Percentiles rank a stretch among this genome's conserved stretches.
Evolutionary conservation across 2,797 vertebrate species (phyloP).

Genomic region (Anabacerthia variegaticeps): DNA sequence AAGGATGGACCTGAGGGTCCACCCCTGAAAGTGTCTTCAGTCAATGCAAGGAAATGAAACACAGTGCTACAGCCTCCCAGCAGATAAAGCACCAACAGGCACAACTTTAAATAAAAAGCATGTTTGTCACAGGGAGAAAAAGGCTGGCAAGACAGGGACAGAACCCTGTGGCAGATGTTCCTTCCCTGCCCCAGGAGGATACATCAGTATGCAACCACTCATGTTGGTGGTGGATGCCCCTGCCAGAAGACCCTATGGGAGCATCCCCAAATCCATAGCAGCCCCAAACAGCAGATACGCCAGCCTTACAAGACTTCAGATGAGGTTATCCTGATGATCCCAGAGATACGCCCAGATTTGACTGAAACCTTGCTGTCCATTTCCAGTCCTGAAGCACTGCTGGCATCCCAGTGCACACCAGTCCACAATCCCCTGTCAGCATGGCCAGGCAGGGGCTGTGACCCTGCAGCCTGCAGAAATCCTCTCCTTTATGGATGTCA

Average conservation of each 20-base stretch:
- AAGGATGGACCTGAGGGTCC: background rate
- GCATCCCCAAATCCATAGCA: background rate
- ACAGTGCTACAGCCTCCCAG: background rate
- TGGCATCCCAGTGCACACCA: background rate
- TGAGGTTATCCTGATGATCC: background rate
- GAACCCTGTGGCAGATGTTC: rapidly evolving
- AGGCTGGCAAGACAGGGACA: background rate
- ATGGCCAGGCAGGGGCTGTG: background rate
- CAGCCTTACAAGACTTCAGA: background rate
- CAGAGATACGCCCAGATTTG: background rate
- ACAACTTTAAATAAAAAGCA: background rate
- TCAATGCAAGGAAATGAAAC: background rate
- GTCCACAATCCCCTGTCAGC: rapidly evolving
- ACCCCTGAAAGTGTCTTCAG: background rate
- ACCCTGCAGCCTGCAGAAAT: background rate
- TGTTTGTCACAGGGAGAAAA: background rate
- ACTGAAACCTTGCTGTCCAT: background rate
- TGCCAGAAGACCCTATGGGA: background rate
- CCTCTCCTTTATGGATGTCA: background rate
- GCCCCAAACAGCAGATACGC: background rate
- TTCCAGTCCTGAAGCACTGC: background rate
- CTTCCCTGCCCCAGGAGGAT: background rate
- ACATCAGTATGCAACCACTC: background rate
- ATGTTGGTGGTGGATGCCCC: background rate
- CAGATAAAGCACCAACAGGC: background rate